These are phyloP conservation scores for Cylas formicarius DNA, from an alignment of 1,140 invertebrate genomes.

Conservation along the genomic window DNA sequence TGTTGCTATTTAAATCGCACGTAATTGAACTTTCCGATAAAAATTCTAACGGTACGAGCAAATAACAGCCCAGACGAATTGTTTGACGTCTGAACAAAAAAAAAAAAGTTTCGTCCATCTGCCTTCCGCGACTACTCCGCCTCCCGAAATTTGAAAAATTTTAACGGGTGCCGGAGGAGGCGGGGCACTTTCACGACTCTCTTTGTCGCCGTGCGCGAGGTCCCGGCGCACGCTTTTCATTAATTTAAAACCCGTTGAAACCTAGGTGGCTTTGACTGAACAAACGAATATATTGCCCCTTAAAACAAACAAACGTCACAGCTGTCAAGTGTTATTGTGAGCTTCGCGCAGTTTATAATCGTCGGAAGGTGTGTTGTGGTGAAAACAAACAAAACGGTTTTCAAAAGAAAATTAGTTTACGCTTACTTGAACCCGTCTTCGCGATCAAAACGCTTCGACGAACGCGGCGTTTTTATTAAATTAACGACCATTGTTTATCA, in stretches of 20 bases:
- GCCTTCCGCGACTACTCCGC: slow-evolving; percentile 12
- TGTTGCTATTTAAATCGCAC: no score
- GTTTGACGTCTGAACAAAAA: no score
- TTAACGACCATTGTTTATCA: slow-evolving; percentile 14
- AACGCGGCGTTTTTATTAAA: slow-evolving; percentile 13
- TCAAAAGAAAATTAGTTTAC: slow-evolving; percentile 19
- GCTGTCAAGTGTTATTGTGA: slow-evolving; percentile 18
- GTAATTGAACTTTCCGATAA: no score
- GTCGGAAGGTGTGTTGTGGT: slow-evolving; percentile 15
- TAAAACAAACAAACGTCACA: slow-evolving; percentile 17
- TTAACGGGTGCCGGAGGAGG: slow-evolving; percentile 14
- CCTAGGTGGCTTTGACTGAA: slow-evolving; percentile 15
- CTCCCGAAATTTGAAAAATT: slow-evolving; percentile 17
- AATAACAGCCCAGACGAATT: no score
- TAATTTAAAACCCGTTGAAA: slow-evolving; percentile 20
- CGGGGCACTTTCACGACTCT: slow-evolving; percentile 6
- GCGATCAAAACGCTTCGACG: slow-evolving; percentile 14
- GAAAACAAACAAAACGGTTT: slow-evolving; percentile 14
- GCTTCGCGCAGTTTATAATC: slow-evolving; percentile 10
- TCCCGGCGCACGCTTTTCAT: slow-evolving; percentile 17
- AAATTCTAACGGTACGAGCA: no score
- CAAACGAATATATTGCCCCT: slow-evolving; percentile 17
- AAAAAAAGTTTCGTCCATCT: no score
- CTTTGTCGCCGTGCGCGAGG: slow-evolving; percentile 4
- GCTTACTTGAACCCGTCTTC: slow-evolving; percentile 15